Conservation (phyloP, 2,797 vertebrate species). For the Artibeus lituratus region DNA sequence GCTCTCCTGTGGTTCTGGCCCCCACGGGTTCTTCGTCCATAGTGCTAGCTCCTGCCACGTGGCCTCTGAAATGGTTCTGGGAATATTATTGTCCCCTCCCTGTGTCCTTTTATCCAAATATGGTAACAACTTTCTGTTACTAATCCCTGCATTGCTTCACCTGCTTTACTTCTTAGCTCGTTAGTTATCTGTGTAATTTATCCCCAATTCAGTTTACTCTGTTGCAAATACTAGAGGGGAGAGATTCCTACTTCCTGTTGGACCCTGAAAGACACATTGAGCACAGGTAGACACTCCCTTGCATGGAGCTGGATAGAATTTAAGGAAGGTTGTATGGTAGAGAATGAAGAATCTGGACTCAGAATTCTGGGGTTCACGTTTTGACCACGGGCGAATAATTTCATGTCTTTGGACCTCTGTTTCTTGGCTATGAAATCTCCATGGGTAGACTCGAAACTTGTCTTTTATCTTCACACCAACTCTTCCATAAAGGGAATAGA, state of each 20-base stretch:
- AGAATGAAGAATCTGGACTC: background rate
- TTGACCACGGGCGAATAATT: constrained; percentile 5
- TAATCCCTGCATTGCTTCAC: background rate
- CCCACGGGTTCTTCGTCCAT: background rate
- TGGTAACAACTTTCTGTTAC: background rate
- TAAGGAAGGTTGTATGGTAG: background rate
- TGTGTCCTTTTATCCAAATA: background rate
- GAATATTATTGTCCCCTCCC: background rate
- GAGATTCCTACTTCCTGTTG: background rate
- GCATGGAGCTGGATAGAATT: background rate
- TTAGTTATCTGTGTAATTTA: background rate
- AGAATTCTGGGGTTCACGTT: background rate
- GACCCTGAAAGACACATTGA: background rate
- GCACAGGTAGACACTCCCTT: background rate
- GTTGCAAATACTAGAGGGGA: background rate
- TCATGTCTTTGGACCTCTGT: background rate
- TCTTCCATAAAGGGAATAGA: constrained; percentile 32
- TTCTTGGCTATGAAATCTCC: constrained; percentile 8
- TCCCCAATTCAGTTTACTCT: background rate
- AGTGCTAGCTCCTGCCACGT: background rate
- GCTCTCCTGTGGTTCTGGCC: background rate
- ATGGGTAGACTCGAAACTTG: background rate
- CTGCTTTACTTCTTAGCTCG: constrained; percentile 20
- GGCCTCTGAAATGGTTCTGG: background rate
- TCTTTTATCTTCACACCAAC: constrained; percentile 26